phyloP scores from a whole-genome alignment of 2,113 vertebrate species.

The Silurus asotus region DNA sequence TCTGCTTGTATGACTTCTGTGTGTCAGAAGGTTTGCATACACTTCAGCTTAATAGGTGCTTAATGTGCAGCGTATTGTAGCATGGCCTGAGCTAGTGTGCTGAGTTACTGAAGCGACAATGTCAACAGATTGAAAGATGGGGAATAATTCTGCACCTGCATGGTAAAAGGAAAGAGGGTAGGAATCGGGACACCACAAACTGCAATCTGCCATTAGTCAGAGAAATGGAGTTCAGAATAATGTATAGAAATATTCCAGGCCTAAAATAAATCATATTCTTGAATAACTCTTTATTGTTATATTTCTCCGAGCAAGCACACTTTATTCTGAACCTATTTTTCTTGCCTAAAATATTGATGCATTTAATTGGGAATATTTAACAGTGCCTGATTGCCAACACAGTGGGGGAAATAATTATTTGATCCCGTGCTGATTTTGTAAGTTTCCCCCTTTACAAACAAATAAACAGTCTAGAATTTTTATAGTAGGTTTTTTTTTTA shows the following conservation, averaged over 20 bases:
- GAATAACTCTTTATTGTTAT: not conserved
- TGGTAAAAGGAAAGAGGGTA: slow-evolving; percentile 33
- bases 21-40: slow-evolving; percentile 47
- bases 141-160: slow-evolving; percentile 70
- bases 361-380: not conserved
- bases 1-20: slow-evolving; percentile 31
- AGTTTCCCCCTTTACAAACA: too few species aligned
- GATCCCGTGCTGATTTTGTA: too few species aligned
- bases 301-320: not conserved
- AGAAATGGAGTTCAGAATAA: slow-evolving; percentile 40
- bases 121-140: slow-evolving; percentile 63
- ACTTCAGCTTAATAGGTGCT: slow-evolving; percentile 63
- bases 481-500: too few species aligned
- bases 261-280: not conserved
- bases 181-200: slow-evolving; percentile 37
- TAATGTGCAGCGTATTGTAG: slow-evolving; percentile 66
- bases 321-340: not conserved
- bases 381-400: not conserved
- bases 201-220: slow-evolving; percentile 50
- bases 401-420: too few species aligned
- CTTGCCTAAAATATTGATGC: not conserved
- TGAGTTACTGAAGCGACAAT: slow-evolving; percentile 61
- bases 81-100: slow-evolving; percentile 56
- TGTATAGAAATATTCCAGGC: slow-evolving; percentile 41
- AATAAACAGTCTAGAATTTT: too few species aligned